These are phyloP conservation scores for Callyntrura sp. DNA, from an alignment of 2,888 invertebrate species.

Conservation along the genomic window DNA sequence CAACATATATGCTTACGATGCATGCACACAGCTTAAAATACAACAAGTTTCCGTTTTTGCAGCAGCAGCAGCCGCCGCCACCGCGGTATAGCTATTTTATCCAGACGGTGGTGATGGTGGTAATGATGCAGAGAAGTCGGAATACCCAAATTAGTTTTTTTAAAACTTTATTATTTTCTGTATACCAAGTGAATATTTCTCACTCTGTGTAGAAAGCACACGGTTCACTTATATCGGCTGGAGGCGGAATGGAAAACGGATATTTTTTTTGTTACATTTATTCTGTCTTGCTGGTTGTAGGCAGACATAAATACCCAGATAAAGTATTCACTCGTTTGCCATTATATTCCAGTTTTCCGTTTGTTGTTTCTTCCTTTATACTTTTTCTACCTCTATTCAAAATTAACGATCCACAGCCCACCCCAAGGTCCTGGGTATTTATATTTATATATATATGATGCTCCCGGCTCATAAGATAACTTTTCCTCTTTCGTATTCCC, in stretches of 20 bases:
- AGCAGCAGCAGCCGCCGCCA: too few species aligned
- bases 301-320: not conserved
- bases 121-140: constrained; percentile 28
- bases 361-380: constrained; percentile 14
- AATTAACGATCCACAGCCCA: constrained; percentile 77
- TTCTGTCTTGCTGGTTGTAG: not conserved
- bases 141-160: not conserved
- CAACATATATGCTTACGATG: not conserved
- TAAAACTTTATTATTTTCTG: not conserved
- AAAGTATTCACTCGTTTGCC: constrained; percentile 12
- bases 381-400: constrained; percentile 63
- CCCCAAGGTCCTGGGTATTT: constrained; percentile 68
- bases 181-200: not conserved
- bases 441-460: too few species aligned
- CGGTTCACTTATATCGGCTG: too few species aligned
- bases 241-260: not conserved
- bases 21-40: not conserved
- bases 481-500: constrained; percentile 70
- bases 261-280: not conserved
- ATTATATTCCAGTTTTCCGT: constrained; percentile 23
- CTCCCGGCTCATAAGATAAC: constrained; percentile 57
- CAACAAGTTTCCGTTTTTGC: constrained; percentile 58
- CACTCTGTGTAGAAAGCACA: not conserved
- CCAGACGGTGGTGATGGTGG: constrained; percentile 2
- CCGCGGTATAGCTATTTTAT: too few species aligned